Evolutionary conservation across 2,113 vertebrate genomes (phyloP), one percentile per base, ranked within the genome.

Genomic region (Hydrochoerus hydrochaeris): DNA sequence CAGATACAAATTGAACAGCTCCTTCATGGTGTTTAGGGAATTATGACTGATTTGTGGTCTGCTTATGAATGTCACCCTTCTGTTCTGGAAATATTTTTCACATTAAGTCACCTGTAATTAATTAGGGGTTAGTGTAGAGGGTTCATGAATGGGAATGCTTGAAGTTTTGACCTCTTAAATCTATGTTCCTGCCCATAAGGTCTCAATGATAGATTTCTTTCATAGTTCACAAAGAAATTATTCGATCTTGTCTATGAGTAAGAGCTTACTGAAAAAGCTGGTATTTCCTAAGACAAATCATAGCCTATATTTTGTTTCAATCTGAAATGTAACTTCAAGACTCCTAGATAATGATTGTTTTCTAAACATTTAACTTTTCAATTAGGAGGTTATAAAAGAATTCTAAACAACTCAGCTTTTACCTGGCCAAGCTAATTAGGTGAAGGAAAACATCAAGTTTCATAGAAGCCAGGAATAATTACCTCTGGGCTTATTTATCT

Each of bases 11-110:
- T 54, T 69, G 92, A 96, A 88, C 84, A 28, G 92, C 85, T 90
- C 84, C 57, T 96, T 88, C 60, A 0, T 54, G 81, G 95, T 89
- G 85, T 90, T 97, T 95, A 87, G 94, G 89, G 95, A 96, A 38
- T 81, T 90, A 28, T 67, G 87, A 93, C 90, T 92, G 97, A 97
- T 98, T 97, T 96, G 96, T 95, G 95, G 97, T 90, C 94, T 88
- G 60, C 75, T 87, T 95, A 46, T 58, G 87, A 88, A 91, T 95
- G 97, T 95, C 60, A 69, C 41, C n/a, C 62, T 91, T 96, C 90
- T 63, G 54, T 91, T 95, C 90, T n/a, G 88, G 92, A 97, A 95
- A 71, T 67, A 87, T 93, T 97, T 97, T 95, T 87, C 97, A 95
- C 65, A 58, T 94, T 62, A 96, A 82, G 80, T 87, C 52, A 78